phyloP scores from a whole-genome alignment of 2,888 invertebrate species.

The Dexiosoma caninum region DNA sequence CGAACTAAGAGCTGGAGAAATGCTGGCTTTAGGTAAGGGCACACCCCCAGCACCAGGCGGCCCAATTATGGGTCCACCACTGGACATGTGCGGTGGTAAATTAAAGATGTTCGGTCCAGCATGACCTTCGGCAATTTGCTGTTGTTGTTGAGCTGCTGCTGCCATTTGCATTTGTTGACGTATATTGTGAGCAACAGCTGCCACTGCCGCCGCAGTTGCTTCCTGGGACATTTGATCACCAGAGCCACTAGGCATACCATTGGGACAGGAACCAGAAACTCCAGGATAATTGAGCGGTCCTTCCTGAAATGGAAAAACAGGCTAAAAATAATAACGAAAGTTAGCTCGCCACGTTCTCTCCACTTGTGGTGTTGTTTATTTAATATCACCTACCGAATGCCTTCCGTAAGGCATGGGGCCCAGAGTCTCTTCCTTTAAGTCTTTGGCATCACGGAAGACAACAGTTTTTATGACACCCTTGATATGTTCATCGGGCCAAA shows the following conservation, averaged over 20 bases:
- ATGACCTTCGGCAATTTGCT: slow-evolving; percentile 70
- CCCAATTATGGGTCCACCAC: slow-evolving; percentile 51
- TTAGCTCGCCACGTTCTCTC: slow-evolving; percentile 62
- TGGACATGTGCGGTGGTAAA: slow-evolving; percentile 72
- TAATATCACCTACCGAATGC: slow-evolving; percentile 80
- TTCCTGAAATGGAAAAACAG: slow-evolving; percentile 82
- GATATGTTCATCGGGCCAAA: slow-evolving; percentile 96
- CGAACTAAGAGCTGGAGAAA: slow-evolving; percentile 76
- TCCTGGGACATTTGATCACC: slow-evolving; percentile 81
- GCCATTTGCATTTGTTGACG: slow-evolving; percentile 89
- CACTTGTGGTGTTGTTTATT: slow-evolving; percentile 66
- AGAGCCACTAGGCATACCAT: slow-evolving; percentile 78
- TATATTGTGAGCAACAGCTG: slow-evolving; percentile 90
- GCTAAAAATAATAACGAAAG: slow-evolving; percentile 72
- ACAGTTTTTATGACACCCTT: slow-evolving; percentile 94
- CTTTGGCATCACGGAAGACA: slow-evolving; percentile 92
- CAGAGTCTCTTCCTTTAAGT: slow-evolving; percentile 84
- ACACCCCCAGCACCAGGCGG: slow-evolving; percentile 68
- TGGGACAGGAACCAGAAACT: slow-evolving; percentile 78
- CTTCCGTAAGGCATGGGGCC: slow-evolving; percentile 81
- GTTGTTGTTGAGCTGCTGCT: slow-evolving; percentile 79
- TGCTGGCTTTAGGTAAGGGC: slow-evolving; percentile 75
- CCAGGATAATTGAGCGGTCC: slow-evolving; percentile 80
- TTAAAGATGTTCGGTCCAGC: slow-evolving; percentile 78
- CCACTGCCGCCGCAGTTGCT: slow-evolving; percentile 90